Conservation (phyloP, 2,888 invertebrate species). For the Norana najaformis region DNA sequence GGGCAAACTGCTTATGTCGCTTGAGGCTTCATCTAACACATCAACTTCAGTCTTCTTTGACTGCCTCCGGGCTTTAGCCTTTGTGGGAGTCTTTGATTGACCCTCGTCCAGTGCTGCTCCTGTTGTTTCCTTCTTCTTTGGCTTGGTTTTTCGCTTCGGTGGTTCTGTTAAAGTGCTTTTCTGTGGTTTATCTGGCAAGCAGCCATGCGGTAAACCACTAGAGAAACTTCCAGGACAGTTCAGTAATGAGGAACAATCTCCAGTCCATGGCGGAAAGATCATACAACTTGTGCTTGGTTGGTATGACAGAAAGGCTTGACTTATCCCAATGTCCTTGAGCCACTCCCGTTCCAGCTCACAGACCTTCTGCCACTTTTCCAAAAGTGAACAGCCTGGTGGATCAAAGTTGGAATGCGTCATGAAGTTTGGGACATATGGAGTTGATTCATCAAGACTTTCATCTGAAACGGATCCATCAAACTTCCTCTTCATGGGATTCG, state of each 20-base stretch:
- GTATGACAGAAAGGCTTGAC: neutral
- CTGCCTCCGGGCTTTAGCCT: neutral
- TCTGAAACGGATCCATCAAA: neutral
- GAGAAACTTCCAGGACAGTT: neutral
- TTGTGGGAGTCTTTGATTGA: neutral
- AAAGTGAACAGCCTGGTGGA: neutral
- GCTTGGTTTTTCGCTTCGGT: neutral
- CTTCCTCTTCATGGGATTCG: neutral
- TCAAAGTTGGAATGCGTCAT: constrained; percentile 19
- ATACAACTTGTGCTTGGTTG: neutral
- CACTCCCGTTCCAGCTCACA: constrained; percentile 24
- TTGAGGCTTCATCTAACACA: neutral
- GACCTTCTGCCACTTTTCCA: neutral
- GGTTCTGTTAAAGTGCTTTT: neutral
- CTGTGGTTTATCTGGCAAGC: neutral
- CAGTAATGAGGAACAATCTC: neutral
- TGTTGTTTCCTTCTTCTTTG: neutral
- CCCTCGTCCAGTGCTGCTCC: neutral
- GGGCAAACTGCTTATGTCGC: neutral
- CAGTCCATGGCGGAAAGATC: neutral
- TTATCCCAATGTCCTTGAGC: neutral
- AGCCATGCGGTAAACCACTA: neutral
- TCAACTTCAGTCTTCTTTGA: neutral
- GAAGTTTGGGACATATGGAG: constrained; percentile 22
- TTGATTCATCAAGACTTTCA: constrained; percentile 7